These are phyloP conservation scores for Bicyclus anynana DNA, from an alignment of 1,140 invertebrate species.

Conservation along the genomic window DNA sequence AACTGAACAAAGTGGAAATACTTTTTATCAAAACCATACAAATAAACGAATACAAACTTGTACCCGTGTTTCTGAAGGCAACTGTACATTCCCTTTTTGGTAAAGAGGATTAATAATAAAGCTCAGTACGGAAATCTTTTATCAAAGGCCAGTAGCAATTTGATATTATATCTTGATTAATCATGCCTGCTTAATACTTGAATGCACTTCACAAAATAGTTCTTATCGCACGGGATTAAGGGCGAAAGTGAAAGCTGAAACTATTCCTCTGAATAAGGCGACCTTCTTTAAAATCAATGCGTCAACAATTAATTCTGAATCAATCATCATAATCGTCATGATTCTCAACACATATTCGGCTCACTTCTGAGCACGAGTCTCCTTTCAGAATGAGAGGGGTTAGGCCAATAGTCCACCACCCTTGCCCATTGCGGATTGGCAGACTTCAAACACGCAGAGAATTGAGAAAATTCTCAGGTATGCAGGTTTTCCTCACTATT, in stretches of 20 bases:
- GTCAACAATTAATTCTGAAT: too few relatives aligned
- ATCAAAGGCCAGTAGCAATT: conserved; percentile 5
- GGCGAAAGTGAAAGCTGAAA: neutral
- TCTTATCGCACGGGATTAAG: neutral
- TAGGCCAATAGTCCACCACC: too few relatives aligned
- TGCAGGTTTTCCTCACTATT: too few relatives aligned
- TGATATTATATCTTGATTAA: conserved; percentile 4
- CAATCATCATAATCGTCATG: too few relatives aligned
- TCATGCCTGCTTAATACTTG: neutral
- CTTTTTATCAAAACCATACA: neutral
- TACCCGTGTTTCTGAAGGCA: neutral
- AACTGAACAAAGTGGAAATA: neutral
- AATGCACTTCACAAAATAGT: neutral
- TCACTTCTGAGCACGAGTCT: too few relatives aligned
- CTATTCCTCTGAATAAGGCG: neutral
- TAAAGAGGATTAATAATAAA: conserved; percentile 19
- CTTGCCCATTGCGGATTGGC: too few relatives aligned
- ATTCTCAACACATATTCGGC: too few relatives aligned
- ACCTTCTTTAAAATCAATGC: neutral
- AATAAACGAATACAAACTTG: too few relatives aligned
- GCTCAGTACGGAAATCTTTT: conserved; percentile 7
- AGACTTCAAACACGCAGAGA: too few relatives aligned
- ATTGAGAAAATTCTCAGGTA: too few relatives aligned
- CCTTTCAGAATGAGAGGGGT: too few relatives aligned
- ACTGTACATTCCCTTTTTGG: conserved; percentile 13